Conservation (phyloP, 1,140 invertebrate genomes). For the Drosophila trapezifrons region DNA sequence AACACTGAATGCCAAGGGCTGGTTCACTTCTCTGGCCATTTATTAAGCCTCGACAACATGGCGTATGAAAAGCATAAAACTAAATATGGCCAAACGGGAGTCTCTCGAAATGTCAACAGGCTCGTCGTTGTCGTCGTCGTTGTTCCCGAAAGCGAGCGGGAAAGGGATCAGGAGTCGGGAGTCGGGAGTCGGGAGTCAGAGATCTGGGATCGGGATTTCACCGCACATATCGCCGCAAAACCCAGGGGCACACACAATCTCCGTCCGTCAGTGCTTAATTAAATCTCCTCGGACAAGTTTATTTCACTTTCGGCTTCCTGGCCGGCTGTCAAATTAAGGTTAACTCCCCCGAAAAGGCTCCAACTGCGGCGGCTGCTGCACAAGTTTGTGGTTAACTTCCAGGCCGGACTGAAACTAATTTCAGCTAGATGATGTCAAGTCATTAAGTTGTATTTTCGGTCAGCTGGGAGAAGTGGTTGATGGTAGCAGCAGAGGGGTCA, state of each 20-base stretch:
- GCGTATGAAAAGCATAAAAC: conserved; percentile 39
- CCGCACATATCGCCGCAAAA: conserved; percentile 21
- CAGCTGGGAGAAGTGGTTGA: conserved; percentile 26
- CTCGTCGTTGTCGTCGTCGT: neutral
- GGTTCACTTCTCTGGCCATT: conserved; percentile 59
- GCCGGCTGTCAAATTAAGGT: conserved; percentile 67
- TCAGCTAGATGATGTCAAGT: conserved; percentile 57
- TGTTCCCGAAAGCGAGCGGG: neutral
- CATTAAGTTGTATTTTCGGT: conserved; percentile 59
- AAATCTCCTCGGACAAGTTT: conserved; percentile 63
- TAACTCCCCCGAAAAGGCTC: conserved; percentile 16
- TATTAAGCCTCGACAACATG: conserved; percentile 49
- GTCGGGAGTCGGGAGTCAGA: neutral
- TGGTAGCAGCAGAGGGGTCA: conserved; percentile 9
- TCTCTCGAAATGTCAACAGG: conserved; percentile 63
- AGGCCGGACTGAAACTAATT: conserved; percentile 49
- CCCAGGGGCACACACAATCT: conserved; percentile 30
- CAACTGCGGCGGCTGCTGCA: conserved; percentile 23
- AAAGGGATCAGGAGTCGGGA: conserved; percentile 26
- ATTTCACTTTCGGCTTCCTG: conserved; percentile 44
- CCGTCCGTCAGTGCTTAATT: conserved; percentile 64
- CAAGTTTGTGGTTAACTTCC: conserved; percentile 33
- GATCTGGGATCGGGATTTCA: conserved; percentile 22
- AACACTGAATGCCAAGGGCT: neutral
- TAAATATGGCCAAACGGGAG: conserved; percentile 46